Percentiles rank a stretch among this genome's conserved stretches.
phyloP scores from a whole-genome alignment of 2,797 vertebrate species.

The Dallia pectoralis region DNA sequence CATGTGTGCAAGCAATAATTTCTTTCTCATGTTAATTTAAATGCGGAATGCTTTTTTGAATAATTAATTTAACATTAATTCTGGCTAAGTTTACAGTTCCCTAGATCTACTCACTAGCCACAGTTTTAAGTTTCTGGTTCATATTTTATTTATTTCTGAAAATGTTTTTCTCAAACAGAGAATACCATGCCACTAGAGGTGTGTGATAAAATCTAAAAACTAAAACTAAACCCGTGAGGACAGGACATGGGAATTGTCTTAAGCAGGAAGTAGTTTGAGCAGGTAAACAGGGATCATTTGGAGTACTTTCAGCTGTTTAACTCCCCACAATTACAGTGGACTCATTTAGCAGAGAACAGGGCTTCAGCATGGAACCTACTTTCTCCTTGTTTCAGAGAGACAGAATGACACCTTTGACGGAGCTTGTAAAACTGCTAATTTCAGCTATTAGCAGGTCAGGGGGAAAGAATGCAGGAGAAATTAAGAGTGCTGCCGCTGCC shows the following conservation, averaged over 20 bases:
- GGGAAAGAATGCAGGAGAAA: constrained; percentile 10
- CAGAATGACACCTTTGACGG: not conserved
- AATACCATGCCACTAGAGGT: not conserved
- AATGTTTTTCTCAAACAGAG: not conserved
- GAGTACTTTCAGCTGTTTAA: not conserved
- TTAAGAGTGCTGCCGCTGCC: not conserved
- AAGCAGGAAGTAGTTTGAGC: too few relatives aligned
- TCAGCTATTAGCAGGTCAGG: constrained; percentile 18
- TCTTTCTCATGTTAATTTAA: constrained; percentile 26
- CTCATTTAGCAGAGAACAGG: not conserved
- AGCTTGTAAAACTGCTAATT: not conserved
- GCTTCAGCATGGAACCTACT: not conserved
- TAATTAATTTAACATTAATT: not conserved
- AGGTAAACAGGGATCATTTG: not conserved
- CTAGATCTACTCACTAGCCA: not conserved
- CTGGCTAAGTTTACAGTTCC: not conserved
- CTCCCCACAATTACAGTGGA: not conserved
- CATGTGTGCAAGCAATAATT: constrained; percentile 24
- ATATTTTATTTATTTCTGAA: constrained; percentile 1
- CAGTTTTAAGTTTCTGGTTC: not conserved
- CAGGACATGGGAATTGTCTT: too few relatives aligned
- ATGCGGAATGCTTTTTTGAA: constrained; percentile 32
- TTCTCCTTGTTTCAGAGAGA: not conserved
- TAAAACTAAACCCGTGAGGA: not conserved
- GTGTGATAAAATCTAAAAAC: not conserved